Percentiles rank a stretch among this genome's conserved stretches.
Conservation (phyloP, 2,113 vertebrate species). For the Misgurnus anguillicaudatus region DNA sequence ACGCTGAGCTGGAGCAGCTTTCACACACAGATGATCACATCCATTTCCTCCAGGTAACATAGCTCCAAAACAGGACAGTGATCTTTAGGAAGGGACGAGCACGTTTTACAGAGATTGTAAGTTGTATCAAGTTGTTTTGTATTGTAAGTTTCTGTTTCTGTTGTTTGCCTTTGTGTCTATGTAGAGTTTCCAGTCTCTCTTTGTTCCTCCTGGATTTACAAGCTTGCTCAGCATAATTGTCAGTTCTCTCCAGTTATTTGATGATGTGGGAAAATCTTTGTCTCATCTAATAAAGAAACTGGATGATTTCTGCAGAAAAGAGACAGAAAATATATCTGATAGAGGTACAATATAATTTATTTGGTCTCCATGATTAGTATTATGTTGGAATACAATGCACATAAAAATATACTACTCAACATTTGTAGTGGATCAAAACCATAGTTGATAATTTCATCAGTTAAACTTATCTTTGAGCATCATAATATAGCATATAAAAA, state of each 20-base stretch:
- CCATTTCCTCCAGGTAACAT: neutral
- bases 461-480: too few species aligned
- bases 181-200: slow-evolving; percentile 30
- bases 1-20: slow-evolving; percentile 45
- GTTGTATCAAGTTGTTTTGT: too few species aligned
- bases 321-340: slow-evolving; percentile 14
- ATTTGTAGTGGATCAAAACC: too few species aligned
- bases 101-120: too few species aligned
- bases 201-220: neutral
- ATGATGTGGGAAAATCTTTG: slow-evolving; percentile 30
- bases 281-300: neutral
- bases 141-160: too few species aligned
- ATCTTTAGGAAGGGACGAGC: too few species aligned
- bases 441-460: too few species aligned
- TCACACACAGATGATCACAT: neutral
- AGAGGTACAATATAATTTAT: slow-evolving; percentile 21
- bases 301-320: slow-evolving; percentile 31
- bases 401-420: too few species aligned
- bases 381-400: too few species aligned
- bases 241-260: neutral
- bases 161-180: neutral
- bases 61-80: too few species aligned
- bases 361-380: too few species aligned
- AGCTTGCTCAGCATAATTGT: neutral
- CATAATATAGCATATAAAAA: too few species aligned